Conservation (phyloP, 2,888 invertebrate species). For the Oscheius sp. region DNA sequence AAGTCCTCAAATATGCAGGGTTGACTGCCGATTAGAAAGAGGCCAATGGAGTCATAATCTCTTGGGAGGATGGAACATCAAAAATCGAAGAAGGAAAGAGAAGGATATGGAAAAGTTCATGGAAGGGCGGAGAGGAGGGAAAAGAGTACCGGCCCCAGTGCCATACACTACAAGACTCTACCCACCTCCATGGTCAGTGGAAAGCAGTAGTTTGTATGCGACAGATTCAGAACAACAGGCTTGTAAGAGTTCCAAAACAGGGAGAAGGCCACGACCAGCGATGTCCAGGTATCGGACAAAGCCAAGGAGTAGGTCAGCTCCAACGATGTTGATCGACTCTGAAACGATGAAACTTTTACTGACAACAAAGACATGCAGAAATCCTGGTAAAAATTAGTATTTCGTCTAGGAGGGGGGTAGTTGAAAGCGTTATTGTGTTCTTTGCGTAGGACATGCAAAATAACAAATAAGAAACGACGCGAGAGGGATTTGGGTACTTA, state of each 20-base stretch:
- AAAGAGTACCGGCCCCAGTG: too few relatives aligned
- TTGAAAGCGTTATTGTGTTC: too few relatives aligned
- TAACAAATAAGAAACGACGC: neutral
- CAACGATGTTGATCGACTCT: conserved; percentile 49
- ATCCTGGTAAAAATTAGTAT: too few relatives aligned
- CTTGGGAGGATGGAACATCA: neutral
- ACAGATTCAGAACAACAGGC: conserved; percentile 51
- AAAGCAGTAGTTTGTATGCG: conserved; percentile 65
- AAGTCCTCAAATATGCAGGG: too few relatives aligned
- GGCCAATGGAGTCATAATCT: neutral
- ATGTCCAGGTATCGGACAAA: conserved; percentile 60
- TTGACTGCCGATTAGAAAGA: too few relatives aligned
- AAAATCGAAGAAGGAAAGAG: neutral
- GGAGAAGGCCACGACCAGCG: conserved; percentile 73
- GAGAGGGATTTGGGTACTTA: too few relatives aligned
- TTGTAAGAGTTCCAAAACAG: conserved; percentile 76
- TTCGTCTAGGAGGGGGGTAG: too few relatives aligned
- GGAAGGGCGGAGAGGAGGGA: too few relatives aligned
- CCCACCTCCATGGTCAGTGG: conserved; percentile 62
- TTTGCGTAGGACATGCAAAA: neutral
- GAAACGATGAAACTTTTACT: neutral
- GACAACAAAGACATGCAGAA: neutral
- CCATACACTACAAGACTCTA: neutral
- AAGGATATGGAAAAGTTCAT: neutral
- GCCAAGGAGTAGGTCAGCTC: conserved; percentile 62